Evolutionary conservation across 37 sponge, comb jelly and placozoan species (phyloP), one percentile per base, ranked within the genome.

Genomic region (Trichoplax adhaerens): DNA sequence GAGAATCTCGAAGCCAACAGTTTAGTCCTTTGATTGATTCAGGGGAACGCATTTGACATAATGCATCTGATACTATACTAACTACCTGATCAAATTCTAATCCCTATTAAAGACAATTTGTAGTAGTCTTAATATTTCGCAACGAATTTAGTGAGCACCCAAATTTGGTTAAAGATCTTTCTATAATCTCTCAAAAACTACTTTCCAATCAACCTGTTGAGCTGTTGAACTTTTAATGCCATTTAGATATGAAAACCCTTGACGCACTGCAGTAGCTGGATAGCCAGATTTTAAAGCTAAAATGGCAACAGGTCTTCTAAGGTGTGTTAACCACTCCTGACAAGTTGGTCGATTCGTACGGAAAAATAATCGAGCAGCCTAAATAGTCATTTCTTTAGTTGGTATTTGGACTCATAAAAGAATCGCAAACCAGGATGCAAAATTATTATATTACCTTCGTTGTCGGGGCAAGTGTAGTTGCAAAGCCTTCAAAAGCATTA

Each of bases 401-500:
- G 58, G 73, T 52, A 72, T 63, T 72, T 61, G 29, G 29, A 29
- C 29, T 29, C 29, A 29, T 29, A 29, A 29, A 29, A 29, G 29
- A 29, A 29, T 29, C 29, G 29, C 29, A 29, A 29, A 29, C 29
- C 29, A 6, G 74, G 74, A 53, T 63, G 63, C 48, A 73, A 63
- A 2, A 1, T 52, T 70, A 48, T 56, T 49, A 5, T 5, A 60
- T 62, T 29, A 86, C 87, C 81, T 87, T 87, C 8, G 87, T 83
- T 3, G 77, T 77, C n/a, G 81, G 81, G 29, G 82, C 84, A 3
- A 87, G 77, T 8, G 84, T 82, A 50, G 83, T 81, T 77, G 80
- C 81, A 3, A 80, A 80, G n/a, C 91, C 94, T 66, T 85, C 86
- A 64, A 88, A 85, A 29, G 94, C 89, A 78, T 93, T 93, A 79